Base-by-base conservation (phyloP, 2,888 invertebrate genomes). In the Ethmia dodecea region DNA sequence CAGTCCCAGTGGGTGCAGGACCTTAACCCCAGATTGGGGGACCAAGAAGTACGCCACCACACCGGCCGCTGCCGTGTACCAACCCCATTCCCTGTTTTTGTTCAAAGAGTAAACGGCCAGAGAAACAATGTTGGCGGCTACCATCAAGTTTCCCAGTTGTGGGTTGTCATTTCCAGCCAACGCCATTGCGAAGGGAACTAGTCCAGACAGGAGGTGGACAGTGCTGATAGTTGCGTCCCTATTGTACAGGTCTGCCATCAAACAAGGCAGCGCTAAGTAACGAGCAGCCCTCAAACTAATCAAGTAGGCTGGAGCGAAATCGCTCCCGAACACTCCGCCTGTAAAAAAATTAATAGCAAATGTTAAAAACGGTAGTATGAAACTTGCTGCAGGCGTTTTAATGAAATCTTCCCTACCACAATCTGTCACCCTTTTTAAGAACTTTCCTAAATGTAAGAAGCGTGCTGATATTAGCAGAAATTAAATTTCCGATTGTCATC, bases 241-340 rank as follows among this genome's bases (percentile, higher is more conserved):
- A 1, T 60, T 46, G 30, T 72, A 68, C 1, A 81, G 38, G 24
- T 83, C 83, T 0, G 80, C 81, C 61, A 70, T 80, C 1, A 83
- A 39, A 34, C 79, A 78, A 0, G 83, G 75, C 10, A 83, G 39
- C 0, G 80, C 66, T 10, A 83, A 49, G 43, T 80, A 79, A 13
- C 62, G 58, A 1, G 69, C 44, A 1, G 81, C 81, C 8, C 54
- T 59, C 26, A 55, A 41, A 35, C 76, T 79, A 15, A 81, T 39
- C 5, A 11, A 2, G 50, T 76, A 83, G 12, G 58, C 48, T 34
- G 55, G 28, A 5, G 49, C 48, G 37, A 79, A 60, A 52, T 83
- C 78, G 29, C 59, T 63, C 38, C 66, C 54, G 44, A 75, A 55
- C 14, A 45, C 32, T 33, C 57, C 62, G 30, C 74, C 78, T 80